These are phyloP conservation scores for Cecropterus lyciades DNA, from an alignment of 1,140 invertebrate species.

Conservation along the genomic window DNA sequence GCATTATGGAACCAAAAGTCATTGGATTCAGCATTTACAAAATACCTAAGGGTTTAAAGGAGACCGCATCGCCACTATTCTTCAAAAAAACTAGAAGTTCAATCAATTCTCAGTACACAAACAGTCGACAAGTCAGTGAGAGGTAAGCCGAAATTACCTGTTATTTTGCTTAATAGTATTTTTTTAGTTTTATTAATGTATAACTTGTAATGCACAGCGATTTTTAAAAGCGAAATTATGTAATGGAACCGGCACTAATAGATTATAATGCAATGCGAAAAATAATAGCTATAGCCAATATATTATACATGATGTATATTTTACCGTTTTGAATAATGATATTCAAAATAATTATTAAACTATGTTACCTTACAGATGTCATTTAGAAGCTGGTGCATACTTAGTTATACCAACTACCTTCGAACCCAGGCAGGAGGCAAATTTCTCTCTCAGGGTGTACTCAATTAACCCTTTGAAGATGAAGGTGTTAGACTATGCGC, in stretches of 20 bases:
- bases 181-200: too few relatives aligned
- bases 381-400: conserved; percentile 93
- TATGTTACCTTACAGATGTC: conserved; percentile 84
- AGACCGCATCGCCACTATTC: conserved; percentile 89
- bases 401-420: conserved; percentile 96
- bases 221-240: too few relatives aligned
- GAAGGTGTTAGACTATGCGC: conserved; percentile 91
- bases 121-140: conserved; percentile 93
- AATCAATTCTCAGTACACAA: conserved; percentile 96
- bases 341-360: too few relatives aligned
- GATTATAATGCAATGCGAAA: too few relatives aligned
- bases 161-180: too few relatives aligned
- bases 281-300: too few relatives aligned
- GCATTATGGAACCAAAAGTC: conserved; percentile 96
- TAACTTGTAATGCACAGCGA: too few relatives aligned
- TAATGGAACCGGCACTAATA: too few relatives aligned
- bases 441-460: conserved; percentile 93
- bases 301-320: too few relatives aligned
- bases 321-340: too few relatives aligned
- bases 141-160: conserved; percentile 50
- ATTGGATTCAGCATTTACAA: conserved; percentile 97
- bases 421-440: conserved; percentile 95
- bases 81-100: conserved; percentile 95
- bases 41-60: conserved; percentile 82
- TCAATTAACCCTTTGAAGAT: conserved; percentile 93